Percentiles rank a stretch among this genome's conserved stretches.
Evolutionary conservation across 23 tunicate species (phyloP).

Genomic region (Phallusia fumigata): DNA sequence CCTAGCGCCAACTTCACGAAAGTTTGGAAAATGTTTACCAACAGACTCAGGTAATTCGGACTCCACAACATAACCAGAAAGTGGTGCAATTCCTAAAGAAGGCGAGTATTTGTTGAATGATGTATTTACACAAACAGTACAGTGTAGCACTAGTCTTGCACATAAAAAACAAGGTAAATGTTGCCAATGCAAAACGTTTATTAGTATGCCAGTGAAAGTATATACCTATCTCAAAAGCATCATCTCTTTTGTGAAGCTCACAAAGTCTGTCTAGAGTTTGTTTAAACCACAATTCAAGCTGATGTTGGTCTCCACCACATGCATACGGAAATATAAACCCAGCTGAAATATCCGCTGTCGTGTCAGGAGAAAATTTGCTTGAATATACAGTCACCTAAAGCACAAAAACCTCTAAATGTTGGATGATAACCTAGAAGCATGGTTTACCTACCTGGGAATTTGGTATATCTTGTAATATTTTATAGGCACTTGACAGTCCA

Average conservation of each 20-base stretch:
- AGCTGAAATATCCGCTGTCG: slow-evolving; percentile 87
- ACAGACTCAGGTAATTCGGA: not conserved
- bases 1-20: not conserved
- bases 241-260: slow-evolving; percentile 22
- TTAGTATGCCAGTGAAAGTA: not conserved
- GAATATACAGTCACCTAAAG: slow-evolving; percentile 64
- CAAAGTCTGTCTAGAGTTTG: slow-evolving; percentile 45
- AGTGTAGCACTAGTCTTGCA: too few relatives aligned
- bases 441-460: slow-evolving; percentile 17
- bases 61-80: slow-evolving; percentile 13
- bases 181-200: too few relatives aligned
- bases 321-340: slow-evolving; percentile 65
- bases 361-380: slow-evolving; percentile 57
- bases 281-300: slow-evolving; percentile 35
- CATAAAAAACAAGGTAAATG: too few relatives aligned
- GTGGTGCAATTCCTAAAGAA: slow-evolving; percentile 17
- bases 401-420: not conserved
- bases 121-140: too few relatives aligned
- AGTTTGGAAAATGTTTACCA: not conserved
- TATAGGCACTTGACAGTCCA: slow-evolving; percentile 76
- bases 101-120: too few relatives aligned
- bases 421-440: not conserved
- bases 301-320: slow-evolving; percentile 27
- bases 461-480: slow-evolving; percentile 49
- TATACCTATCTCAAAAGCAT: slow-evolving; percentile 56